These are phyloP conservation scores for Erebia epiphron DNA, from an alignment of 2,888 invertebrate species.

Conservation along the genomic window DNA sequence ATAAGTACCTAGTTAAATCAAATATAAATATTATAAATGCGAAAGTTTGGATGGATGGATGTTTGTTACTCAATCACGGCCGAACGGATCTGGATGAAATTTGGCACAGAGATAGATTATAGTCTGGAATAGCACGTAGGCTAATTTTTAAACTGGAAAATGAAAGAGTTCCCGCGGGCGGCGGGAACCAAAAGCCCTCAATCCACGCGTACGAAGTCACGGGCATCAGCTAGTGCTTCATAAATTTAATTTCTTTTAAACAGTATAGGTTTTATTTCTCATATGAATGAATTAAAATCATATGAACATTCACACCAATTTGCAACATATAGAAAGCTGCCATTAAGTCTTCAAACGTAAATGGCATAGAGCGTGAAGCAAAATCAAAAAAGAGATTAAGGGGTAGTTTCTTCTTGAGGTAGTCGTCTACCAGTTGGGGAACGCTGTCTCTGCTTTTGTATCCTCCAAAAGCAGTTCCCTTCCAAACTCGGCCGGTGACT, in stretches of 20 bases:
- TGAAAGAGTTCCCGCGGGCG: too few species aligned
- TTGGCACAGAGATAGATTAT: too few species aligned
- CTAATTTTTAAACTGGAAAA: too few species aligned
- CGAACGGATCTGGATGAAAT: too few species aligned
- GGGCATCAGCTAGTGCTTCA: too few species aligned
- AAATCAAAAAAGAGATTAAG: slow-evolving; percentile 90
- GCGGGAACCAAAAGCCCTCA: too few species aligned
- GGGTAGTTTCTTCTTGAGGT: slow-evolving; percentile 90
- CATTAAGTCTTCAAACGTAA: slow-evolving; percentile 87
- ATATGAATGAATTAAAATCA: slow-evolving; percentile 67
- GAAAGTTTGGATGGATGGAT: too few species aligned
- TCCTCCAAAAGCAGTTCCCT: slow-evolving; percentile 96
- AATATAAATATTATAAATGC: too few species aligned
- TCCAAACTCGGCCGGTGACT: slow-evolving; percentile 98
- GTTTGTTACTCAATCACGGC: too few species aligned
- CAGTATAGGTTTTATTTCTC: background rate
- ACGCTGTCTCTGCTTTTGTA: slow-evolving; percentile 98
- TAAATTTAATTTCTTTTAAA: background rate
- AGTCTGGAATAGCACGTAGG: too few species aligned
- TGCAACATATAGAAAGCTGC: slow-evolving; percentile 97
- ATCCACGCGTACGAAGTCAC: too few species aligned
- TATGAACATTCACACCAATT: slow-evolving; percentile 87
- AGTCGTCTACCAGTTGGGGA: slow-evolving; percentile 94
- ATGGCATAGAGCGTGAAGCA: slow-evolving; percentile 86
- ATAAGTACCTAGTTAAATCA: too few species aligned